Percentiles rank a stretch among this genome's conserved stretches.
Evolutionary conservation across 2,113 vertebrate genomes (phyloP).

Genomic region (Hiodon alosoides): DNA sequence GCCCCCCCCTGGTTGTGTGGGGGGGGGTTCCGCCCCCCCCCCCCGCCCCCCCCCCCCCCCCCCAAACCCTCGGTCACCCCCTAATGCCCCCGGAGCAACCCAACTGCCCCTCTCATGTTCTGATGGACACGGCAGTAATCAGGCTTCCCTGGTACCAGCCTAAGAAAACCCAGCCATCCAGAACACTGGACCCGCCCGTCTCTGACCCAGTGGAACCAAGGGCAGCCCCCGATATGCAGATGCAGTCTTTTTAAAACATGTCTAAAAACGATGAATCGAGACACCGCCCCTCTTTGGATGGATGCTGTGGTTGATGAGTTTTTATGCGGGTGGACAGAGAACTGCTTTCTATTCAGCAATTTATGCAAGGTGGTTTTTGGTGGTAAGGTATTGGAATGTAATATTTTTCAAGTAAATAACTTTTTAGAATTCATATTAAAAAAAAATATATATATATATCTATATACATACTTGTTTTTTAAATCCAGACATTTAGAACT

Average conservation of each 20-base stretch:
- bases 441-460: background rate
- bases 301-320: background rate
- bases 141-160: no score
- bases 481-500: no score
- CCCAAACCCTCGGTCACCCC: background rate
- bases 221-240: no score
- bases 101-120: background rate
- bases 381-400: conserved; percentile 2
- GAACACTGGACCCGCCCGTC: no score
- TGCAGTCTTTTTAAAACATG: background rate
- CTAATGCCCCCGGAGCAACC: no score
- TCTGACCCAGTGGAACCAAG: no score
- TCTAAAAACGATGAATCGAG: background rate
- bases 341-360: background rate
- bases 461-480: conserved; percentile 5
- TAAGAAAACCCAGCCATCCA: no score
- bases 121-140: background rate
- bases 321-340: background rate
- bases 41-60: background rate
- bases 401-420: background rate
- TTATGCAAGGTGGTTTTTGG: conserved; percentile 10
- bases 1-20: no score
- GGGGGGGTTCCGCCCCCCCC: background rate
- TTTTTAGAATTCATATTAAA: background rate
- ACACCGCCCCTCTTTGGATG: background rate